These are phyloP conservation scores for Sesamia nonagrioides DNA, from an alignment of 1,140 invertebrate species.

Conservation along the genomic window DNA sequence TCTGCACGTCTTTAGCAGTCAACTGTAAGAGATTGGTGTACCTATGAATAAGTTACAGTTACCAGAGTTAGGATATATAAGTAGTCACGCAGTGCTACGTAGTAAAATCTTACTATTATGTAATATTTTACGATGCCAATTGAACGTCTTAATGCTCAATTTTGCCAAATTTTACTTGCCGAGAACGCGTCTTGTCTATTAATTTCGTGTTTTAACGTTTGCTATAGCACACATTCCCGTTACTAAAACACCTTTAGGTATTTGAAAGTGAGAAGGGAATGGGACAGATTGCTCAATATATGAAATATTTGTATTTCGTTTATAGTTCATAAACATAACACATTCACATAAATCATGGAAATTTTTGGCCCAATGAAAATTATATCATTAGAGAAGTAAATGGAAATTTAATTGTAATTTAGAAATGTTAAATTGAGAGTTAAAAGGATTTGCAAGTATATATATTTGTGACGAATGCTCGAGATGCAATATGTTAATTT, in stretches of 20 bases:
- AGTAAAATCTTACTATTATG: conserved; percentile 73
- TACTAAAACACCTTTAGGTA: conserved; percentile 53
- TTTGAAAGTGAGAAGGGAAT: conserved; percentile 60
- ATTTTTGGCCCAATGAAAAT: conserved; percentile 75
- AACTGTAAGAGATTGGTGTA: conserved; percentile 67
- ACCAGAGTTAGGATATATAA: conserved; percentile 82
- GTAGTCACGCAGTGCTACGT: conserved; percentile 76
- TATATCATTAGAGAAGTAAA: conserved; percentile 75
- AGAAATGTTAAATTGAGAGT: conserved; percentile 67
- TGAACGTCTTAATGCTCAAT: conserved; percentile 86
- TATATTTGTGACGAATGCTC: conserved; percentile 83
- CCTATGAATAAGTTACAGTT: conserved; percentile 83
- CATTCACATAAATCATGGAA: conserved; percentile 67
- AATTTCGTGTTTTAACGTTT: conserved; percentile 67
- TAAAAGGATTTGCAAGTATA: conserved; percentile 74
- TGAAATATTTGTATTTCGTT: conserved; percentile 69
- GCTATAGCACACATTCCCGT: conserved; percentile 65
- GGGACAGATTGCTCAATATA: conserved; percentile 81
- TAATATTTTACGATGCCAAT: conserved; percentile 80
- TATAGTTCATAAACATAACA: conserved; percentile 65
- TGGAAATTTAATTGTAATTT: conserved; percentile 79
- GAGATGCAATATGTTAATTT: conserved; percentile 87
- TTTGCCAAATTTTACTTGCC: conserved; percentile 87
- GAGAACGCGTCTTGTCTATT: conserved; percentile 80
- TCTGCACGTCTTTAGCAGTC: conserved; percentile 62